Evolutionary conservation across 2,797 vertebrate genomes (phyloP).

Genomic region (Streptopelia turtur): DNA sequence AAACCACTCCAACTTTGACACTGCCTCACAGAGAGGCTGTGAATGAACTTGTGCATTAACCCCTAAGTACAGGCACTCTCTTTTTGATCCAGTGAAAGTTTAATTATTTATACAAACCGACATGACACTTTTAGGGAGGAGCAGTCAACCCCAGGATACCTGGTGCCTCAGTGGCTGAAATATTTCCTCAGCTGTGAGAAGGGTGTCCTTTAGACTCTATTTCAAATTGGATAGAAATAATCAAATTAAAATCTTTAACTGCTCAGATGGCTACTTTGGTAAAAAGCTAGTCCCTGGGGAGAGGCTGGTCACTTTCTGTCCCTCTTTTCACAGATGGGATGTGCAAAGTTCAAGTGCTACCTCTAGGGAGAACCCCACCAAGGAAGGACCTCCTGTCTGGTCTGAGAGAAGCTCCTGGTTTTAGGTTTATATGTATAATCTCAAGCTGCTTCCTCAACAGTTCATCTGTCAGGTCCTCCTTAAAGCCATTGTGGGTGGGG

Average conservation of each 20-base stretch:
- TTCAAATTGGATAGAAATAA: background rate
- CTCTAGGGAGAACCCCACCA: background rate
- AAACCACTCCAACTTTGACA: conserved; percentile 1
- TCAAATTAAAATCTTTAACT: background rate
- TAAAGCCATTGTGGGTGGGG: background rate
- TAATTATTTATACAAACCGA: background rate
- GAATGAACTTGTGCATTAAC: background rate
- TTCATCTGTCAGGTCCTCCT: background rate
- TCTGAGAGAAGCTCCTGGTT: background rate
- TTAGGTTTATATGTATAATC: background rate
- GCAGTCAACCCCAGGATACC: background rate
- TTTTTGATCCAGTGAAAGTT: background rate
- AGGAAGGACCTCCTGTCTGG: background rate
- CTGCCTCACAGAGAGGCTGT: background rate
- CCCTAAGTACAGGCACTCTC: background rate
- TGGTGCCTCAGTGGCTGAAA: background rate
- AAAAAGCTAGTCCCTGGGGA: background rate
- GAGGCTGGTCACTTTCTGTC: background rate
- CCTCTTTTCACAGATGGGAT: background rate
- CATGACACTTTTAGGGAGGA: background rate
- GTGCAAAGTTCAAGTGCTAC: background rate
- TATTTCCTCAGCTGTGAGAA: background rate
- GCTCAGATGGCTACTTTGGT: background rate
- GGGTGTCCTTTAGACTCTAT: background rate
- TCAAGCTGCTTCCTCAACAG: background rate